phyloP scores from a whole-genome alignment of 2,113 vertebrate species.

The Pseudorhombus dupliciocellatus region DNA sequence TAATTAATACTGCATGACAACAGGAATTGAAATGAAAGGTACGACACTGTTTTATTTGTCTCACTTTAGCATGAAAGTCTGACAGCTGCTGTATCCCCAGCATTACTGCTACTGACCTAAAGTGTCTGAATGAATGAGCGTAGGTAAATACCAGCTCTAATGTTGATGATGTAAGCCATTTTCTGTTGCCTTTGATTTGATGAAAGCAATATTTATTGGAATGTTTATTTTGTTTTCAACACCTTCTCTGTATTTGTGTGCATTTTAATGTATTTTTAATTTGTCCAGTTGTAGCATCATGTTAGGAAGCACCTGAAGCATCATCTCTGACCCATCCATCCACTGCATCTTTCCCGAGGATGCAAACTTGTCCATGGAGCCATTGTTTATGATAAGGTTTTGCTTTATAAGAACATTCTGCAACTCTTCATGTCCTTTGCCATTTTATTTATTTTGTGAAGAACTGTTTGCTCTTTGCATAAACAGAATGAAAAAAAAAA shows the following conservation, averaged over 20 bases:
- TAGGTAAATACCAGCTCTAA: constrained; percentile 20
- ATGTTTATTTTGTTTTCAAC: constrained; percentile 17
- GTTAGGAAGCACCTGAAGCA: constrained; percentile 14
- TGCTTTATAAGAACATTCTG: constrained; percentile 59
- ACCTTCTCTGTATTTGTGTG: constrained; percentile 16
- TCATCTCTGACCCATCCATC: constrained; percentile 23
- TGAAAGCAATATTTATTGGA: constrained; percentile 61
- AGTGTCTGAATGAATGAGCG: constrained; percentile 25
- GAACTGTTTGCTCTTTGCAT: constrained; percentile 10
- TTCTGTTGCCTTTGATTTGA: constrained; percentile 52
- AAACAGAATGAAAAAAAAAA: neutral
- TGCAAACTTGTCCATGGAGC: constrained; percentile 17
- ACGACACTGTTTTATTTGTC: constrained; percentile 36
- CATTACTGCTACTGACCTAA: constrained; percentile 7
- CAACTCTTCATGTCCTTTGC: constrained; percentile 5
- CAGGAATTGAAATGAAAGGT: constrained; percentile 48
- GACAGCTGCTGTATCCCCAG: constrained; percentile 26
- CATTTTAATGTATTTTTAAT: constrained; percentile 22
- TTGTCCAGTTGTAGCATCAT: constrained; percentile 32
- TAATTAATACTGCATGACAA: constrained; percentile 71
- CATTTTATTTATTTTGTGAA: constrained; percentile 4
- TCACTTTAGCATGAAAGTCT: constrained; percentile 57
- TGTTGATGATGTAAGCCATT: constrained; percentile 32
- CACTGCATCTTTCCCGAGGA: neutral
- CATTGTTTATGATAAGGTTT: constrained; percentile 18